Evolutionary conservation across 2,797 vertebrate species (phyloP), one percentile per base, ranked within the genome.

Genomic region (Diglossa cyanea): DNA sequence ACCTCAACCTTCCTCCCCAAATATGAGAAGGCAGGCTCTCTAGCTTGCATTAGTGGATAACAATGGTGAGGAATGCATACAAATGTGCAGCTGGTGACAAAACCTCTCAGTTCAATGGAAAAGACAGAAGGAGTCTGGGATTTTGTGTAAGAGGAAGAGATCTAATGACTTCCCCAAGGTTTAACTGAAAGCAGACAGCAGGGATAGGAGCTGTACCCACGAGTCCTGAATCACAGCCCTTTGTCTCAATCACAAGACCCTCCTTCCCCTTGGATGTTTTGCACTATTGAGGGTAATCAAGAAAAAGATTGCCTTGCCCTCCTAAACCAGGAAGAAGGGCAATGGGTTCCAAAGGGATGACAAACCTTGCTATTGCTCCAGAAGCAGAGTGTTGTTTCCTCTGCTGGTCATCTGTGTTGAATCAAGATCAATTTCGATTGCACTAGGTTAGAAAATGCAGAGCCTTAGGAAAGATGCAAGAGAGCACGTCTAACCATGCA

Each of bases 161-260:
- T 67, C 2, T 5, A 92, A 88, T 72, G 57, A 96, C 65, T 94
- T 95, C 67, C 75, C n/a, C 72, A 66, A 65, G 72, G 61, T 86
- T 93, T 92, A 80, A 83, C 94, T 83, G 78, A 85, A 85, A 86
- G 77, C 78, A 87, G 72, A 62, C 31, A 77, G 71, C n/a, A 71
- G 53, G 20, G 55, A 70, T 39, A 47, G 81, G 68, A 93, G 67
- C 54, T 88, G 88, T 89, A 93, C 80, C 77, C 94, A 92, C 3
- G 1, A 6, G 4, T 80, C 88, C 67, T 95, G 94, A 94, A 90
- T 95, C 94, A 93, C 44, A 80, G 71, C n/a, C 23, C 25, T 91
- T 73, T 12, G 2, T 70, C 45, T 80, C 65, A 80, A 80, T 93
- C 91, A 93, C 75, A 91, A 92, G 92, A 93, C 14, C 48, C 66